Evolutionary conservation across 1,140 invertebrate genomes (phyloP), one percentile per base, ranked within the genome.

Genomic region (Drosophila ficusphila): DNA sequence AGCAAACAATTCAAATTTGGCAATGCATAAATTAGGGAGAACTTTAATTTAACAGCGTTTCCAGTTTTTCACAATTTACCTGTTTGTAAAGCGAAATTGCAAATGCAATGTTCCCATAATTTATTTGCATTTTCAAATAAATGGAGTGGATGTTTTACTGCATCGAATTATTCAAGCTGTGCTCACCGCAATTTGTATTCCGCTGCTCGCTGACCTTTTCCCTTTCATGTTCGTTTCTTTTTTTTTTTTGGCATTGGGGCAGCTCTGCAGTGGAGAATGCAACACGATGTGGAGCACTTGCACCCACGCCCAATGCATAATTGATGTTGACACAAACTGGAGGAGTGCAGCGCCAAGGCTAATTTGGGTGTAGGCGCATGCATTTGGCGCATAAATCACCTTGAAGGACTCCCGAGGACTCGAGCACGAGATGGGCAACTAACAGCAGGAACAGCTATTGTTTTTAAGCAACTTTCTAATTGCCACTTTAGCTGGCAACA

Each of bases 381-480:
- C 54, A 82, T 82, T 81, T 46, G 53, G 57, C 54, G 62, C 31
- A 77, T 81, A 86, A 86, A 88, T 86, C 82, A 88, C 77, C 81
- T 74, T 69, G 82, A 81, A 74, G 68, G 68, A 53, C 72, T 57
- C 29, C 52, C 25, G 34, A 58, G 47, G 36, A 34, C 25, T 36
- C 27, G 58, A 51, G 47, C n/a, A 54, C 25, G 74, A 52, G 41
- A 52, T 68, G 57, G 44, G 60, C 70, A 69, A 61, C 61, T 64
- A 76, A 57, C 68, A 65, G 49, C 42, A 36, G 54, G 27, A 64
- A 73, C 53, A 53, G 39, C 77, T 67, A 81, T 88, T 77, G 76
- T 73, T 85, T 81, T 88, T 69, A 76, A 81, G 76, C 76, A 86
- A 86, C 81, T 86, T 86, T 88, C 82, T 86, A 86, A 86, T 88